Evolutionary conservation across 2,888 invertebrate genomes (phyloP).

Genomic region (Hirtodrosophila confusa): DNA sequence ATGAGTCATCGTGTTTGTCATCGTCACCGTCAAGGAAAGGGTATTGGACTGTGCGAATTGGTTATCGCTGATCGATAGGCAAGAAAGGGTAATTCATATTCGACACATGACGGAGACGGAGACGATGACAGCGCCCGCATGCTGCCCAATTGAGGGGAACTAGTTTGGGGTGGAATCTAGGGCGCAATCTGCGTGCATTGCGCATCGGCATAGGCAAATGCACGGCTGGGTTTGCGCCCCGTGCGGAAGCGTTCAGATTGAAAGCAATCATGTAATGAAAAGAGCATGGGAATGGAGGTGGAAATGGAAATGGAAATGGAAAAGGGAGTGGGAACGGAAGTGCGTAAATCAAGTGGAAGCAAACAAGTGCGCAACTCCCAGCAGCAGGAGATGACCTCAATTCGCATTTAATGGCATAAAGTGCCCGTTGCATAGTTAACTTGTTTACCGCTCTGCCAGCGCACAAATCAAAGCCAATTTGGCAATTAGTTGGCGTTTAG

Average conservation of each 20-base stretch:
- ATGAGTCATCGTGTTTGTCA: constrained; percentile 28
- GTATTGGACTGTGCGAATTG: constrained; percentile 4
- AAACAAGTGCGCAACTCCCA: constrained; percentile 30
- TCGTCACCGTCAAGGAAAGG: not conserved
- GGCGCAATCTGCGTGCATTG: constrained; percentile 35
- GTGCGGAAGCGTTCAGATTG: constrained; percentile 64
- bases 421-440: constrained; percentile 30
- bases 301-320: constrained; percentile 3
- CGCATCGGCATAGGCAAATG: constrained; percentile 34
- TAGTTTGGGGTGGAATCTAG: constrained; percentile 27
- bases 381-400: constrained; percentile 63
- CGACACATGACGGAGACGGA: not conserved
- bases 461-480: constrained; percentile 66
- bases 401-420: constrained; percentile 54
- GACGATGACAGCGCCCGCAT: constrained; percentile 53
- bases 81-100: constrained; percentile 9
- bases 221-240: constrained; percentile 29
- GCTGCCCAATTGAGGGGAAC: constrained; percentile 51
- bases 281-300: constrained; percentile 2
- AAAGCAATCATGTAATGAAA: constrained; percentile 68
- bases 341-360: constrained; percentile 63
- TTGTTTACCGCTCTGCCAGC: constrained; percentile 22
- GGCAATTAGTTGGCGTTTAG: constrained; percentile 53
- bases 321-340: constrained; percentile 41
- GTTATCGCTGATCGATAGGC: constrained; percentile 46